Evolutionary conservation across 2,113 vertebrate species (phyloP), one percentile per base, ranked within the genome.

Genomic region (Pollimyrus isidori): DNA sequence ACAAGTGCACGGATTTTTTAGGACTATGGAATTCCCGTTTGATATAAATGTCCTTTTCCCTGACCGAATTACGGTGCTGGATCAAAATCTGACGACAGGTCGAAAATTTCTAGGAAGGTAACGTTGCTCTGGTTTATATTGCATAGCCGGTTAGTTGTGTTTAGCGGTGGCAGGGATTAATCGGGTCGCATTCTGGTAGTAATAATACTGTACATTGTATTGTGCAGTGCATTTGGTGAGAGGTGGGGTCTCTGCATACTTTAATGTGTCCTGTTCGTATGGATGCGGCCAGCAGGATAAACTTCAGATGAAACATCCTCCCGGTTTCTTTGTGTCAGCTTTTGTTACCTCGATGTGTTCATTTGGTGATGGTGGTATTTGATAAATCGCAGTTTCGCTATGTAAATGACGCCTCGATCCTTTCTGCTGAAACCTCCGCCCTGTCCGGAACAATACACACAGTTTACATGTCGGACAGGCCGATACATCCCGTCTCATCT

Each of bases 1-100:
- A 80, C 48, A 30, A 30, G 62, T 53, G 69, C 69, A 80, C 62
- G 69, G 45, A 3, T 62, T 88, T 30, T 26, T 45, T 2, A 90
- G 5, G 11, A 56, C 1, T 35, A 93, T 96, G 96, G 95, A 96
- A 88, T 96, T 95, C 91, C 91, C 93, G 39, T 95, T 95, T 92
- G 94, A 95, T 86, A 90, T 96, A 11, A 95, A 95, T 89, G 93
- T 91, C 3, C 87, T 96, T 21, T 95, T 96, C 84, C 88, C 93
- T 0, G 95, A 96, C 76, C 94, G 93, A 62, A 92, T 96, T 89
- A 92, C 95, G 6, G 35, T 95, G 23, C 89, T 96, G 93, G 96
- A 96, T 92, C 94, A 95, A 0, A 93, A 76, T 89, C 90, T 96
- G 56, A 89, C 87, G 87, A 91, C 92, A 45, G 92, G 91, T 88